Conservation (phyloP, 2,113 vertebrate species). For the Amazona vittata region DNA sequence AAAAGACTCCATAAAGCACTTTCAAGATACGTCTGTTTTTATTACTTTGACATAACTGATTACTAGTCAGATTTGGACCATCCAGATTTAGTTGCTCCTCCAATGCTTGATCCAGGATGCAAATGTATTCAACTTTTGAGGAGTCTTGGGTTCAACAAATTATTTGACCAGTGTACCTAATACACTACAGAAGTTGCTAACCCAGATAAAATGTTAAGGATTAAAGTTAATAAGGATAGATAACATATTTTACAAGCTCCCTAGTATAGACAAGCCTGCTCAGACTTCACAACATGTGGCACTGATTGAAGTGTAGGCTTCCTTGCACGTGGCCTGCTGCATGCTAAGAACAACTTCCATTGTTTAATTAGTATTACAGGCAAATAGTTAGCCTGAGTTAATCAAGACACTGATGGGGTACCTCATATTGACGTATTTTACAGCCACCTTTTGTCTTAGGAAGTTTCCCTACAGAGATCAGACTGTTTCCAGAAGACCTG, state of each 20-base stretch:
- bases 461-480: not conserved
- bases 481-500: not conserved
- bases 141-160: not conserved
- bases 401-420: not conserved
- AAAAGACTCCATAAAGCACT: not conserved
- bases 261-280: not conserved
- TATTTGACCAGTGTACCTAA: not conserved
- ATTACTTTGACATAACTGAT: not conserved
- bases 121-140: not conserved
- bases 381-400: not conserved
- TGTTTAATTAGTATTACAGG: not conserved
- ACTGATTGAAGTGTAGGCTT: not conserved
- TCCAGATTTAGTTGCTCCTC: not conserved
- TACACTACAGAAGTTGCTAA: not conserved
- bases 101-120: not conserved
- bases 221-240: not conserved
- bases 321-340: not conserved
- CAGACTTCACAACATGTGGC: not conserved
- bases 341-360: not conserved
- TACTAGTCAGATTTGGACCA: constrained; percentile 1
- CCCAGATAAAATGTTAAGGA: not conserved
- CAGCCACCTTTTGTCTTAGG: not conserved
- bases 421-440: not conserved
- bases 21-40: constrained; percentile 5
- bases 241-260: not conserved